These are phyloP conservation scores for Psittacula cyanocephala DNA, from an alignment of 2,113 vertebrate genomes.

Conservation along the genomic window DNA sequence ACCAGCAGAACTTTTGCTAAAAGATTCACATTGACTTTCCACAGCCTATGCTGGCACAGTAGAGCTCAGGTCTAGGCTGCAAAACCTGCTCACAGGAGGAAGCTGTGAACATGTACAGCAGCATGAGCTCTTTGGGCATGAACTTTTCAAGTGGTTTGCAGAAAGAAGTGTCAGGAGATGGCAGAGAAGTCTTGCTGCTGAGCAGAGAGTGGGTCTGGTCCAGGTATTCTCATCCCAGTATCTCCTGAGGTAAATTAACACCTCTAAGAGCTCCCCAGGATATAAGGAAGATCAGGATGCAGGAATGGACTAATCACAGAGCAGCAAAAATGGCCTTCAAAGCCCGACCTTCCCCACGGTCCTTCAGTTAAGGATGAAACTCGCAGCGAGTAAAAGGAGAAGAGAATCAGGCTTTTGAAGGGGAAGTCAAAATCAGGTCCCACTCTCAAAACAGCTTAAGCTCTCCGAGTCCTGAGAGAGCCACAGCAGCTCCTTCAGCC, in stretches of 20 bases:
- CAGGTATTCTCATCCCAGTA: not conserved
- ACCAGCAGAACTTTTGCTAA: not conserved
- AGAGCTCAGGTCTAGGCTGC: not conserved
- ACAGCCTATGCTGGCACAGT: not conserved
- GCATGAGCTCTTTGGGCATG: not conserved
- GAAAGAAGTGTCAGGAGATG: not conserved
- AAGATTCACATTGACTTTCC: not conserved
- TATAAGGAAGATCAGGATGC: not conserved
- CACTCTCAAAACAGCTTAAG: not conserved
- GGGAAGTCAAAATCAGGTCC: not conserved
- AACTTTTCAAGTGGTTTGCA: not conserved
- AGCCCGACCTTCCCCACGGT: not conserved
- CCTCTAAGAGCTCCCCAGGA: not conserved
- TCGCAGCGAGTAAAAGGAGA: not conserved
- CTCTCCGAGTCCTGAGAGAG: not conserved
- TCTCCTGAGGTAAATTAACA: not conserved
- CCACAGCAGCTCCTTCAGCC: not conserved
- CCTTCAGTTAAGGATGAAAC: not conserved
- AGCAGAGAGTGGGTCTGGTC: not conserved
- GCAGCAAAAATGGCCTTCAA: not conserved
- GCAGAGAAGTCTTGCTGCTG: not conserved
- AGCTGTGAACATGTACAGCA: not conserved
- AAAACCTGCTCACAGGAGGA: not conserved
- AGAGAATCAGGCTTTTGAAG: not conserved
- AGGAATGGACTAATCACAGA: accelerated